Conservation (phyloP, 2,888 invertebrate species). For the Polydrusus tereticollis region DNA sequence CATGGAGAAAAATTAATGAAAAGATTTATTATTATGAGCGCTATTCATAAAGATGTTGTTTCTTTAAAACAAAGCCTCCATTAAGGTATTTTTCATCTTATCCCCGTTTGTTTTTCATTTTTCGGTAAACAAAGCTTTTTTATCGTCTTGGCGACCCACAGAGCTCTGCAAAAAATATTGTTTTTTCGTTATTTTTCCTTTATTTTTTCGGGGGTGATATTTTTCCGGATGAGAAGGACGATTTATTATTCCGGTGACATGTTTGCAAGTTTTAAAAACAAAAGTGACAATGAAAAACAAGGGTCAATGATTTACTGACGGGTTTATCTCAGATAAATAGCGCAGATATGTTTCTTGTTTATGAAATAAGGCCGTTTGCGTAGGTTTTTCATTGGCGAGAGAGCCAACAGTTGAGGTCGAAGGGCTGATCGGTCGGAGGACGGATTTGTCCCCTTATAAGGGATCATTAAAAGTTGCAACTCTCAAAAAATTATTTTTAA, state of each 20-base stretch:
- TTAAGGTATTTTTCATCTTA: slow-evolving; percentile 20
- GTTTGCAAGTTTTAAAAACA: slow-evolving; percentile 24
- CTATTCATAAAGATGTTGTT: neutral
- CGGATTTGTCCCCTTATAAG: too few relatives aligned
- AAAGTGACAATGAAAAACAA: slow-evolving; percentile 17
- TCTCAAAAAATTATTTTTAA: too few relatives aligned
- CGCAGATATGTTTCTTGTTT: slow-evolving; percentile 11
- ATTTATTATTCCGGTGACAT: slow-evolving; percentile 23
- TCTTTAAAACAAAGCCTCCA: slow-evolving; percentile 27
- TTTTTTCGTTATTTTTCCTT: slow-evolving; percentile 15
- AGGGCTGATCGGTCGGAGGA: too few relatives aligned
- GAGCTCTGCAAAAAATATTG: slow-evolving; percentile 7
- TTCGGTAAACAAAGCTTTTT: slow-evolving; percentile 20
- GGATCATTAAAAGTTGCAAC: too few relatives aligned
- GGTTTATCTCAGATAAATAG: slow-evolving; percentile 13
- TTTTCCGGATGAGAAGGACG: slow-evolving; percentile 14
- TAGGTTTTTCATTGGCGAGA: neutral
- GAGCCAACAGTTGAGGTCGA: neutral
- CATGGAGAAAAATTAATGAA: too few relatives aligned
- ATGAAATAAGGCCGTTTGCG: neutral
- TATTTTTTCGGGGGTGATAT: slow-evolving; percentile 3
- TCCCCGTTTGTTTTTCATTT: slow-evolving; percentile 28
- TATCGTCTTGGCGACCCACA: slow-evolving; percentile 19
- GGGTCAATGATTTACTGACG: slow-evolving; percentile 22
- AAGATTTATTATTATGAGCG: too few relatives aligned